phyloP scores from a whole-genome alignment of 2,113 vertebrate genomes.

The Nerophis lumbriciformis region DNA sequence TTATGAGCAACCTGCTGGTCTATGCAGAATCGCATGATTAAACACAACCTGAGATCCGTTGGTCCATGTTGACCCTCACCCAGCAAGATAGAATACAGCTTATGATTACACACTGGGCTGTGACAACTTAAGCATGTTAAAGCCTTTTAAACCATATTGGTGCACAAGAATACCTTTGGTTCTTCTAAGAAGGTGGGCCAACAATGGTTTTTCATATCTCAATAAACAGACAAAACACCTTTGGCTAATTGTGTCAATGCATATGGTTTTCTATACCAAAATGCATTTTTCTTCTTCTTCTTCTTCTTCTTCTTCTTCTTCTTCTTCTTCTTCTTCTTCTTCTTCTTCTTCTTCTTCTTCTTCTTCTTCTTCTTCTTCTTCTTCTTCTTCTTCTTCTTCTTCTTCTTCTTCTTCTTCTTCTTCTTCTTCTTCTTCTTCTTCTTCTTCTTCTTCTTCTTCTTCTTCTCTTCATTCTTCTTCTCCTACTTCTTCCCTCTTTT shows the following conservation, averaged over 20 bases:
- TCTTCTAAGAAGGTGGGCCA: constrained; percentile 47
- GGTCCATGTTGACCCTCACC: constrained; percentile 23
- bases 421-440: no score
- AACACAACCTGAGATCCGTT: constrained; percentile 5
- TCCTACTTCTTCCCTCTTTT: no score
- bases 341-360: no score
- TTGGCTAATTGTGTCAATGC: constrained; percentile 24
- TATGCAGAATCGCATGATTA: constrained; percentile 7
- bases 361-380: no score
- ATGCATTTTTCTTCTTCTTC: no score
- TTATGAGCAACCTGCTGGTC: constrained; percentile 46
- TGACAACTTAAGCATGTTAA: constrained; percentile 55
- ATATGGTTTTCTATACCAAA: no score
- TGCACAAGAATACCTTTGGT: constrained; percentile 48
- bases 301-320: no score
- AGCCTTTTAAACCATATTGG: constrained; percentile 55
- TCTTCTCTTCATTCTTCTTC: no score
- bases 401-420: no score
- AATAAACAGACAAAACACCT: constrained; percentile 47
- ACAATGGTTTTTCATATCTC: constrained; percentile 49
- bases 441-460: no score
- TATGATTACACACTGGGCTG: constrained; percentile 53
- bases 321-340: no score
- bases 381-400: no score
- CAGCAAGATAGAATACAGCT: constrained; percentile 47